Evolutionary conservation across 2,888 invertebrate genomes (phyloP), one percentile per base, ranked within the genome.

Genomic region (Cetonia aurata): DNA sequence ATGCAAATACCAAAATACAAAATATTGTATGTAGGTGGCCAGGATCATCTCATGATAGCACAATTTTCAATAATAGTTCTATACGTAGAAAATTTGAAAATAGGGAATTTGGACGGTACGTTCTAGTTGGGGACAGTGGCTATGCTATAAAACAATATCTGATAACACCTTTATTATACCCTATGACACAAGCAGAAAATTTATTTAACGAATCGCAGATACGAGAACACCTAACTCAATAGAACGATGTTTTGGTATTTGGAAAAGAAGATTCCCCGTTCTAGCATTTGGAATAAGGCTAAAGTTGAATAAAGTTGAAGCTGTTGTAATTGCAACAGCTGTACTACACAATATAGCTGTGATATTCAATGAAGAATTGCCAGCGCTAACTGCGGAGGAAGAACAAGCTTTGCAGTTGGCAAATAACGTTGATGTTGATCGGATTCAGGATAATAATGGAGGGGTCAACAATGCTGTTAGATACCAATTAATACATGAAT

Each of bases 11-110:
- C 15, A 69, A 62, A 74, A 41, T 78, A n/a, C 59, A 44, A 15
- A 74, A 78, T 72, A 72, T 79, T 55, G 79, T 79, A 12, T 75
- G 77, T n/a, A 66, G 80, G 12, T 80, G 79, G 79, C 79, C 77
- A 62, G 78, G 79, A 8, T 75, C 76, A 19, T 4, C 42, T 66
- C 75, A 12, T 78, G 80, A 80, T 57, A 70, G 72, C 1, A 74
- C 74, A 3, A 78, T 80, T 69, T 80, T 78, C 60, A 71, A 75
- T 55, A 73, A 76, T 62, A 74, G 74, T 6, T 13, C n/a, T 53
- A 66, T 71, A 19, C 62, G 59, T 41, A 15, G 37, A 37, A 17
- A 67, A 41, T 74, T 75, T 70, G 55, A 73, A 50, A 55, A 50
- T 42, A 60, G 66, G 6, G 57, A 57, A n/a, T 74, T 33, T 66